Conservation (phyloP, 2,797 vertebrate species). For the Taeniopygia guttata region DNA sequence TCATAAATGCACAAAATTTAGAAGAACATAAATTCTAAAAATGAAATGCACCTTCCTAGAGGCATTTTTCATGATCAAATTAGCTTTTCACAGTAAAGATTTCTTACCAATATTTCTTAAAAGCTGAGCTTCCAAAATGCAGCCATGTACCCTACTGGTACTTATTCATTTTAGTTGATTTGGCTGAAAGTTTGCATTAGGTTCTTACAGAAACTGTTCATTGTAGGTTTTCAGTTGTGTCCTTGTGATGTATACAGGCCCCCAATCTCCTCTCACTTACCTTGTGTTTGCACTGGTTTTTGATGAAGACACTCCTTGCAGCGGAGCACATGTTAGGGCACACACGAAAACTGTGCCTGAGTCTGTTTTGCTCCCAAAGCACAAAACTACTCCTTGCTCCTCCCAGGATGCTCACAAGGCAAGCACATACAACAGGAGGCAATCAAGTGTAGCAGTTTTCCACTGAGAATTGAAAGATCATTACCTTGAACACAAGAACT, state of each 20-base stretch:
- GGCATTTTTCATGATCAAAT: background rate
- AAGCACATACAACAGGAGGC: background rate
- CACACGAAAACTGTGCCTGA: background rate
- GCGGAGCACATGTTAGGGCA: background rate
- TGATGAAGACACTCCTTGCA: background rate
- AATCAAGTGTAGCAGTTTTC: background rate
- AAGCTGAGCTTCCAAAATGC: background rate
- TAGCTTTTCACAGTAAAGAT: background rate
- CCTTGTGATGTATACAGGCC: background rate
- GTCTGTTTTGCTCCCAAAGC: background rate
- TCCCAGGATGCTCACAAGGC: background rate
- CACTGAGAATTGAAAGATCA: background rate
- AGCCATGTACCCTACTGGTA: background rate
- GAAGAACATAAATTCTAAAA: constrained; percentile 22
- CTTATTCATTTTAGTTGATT: background rate
- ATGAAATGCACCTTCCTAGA: background rate
- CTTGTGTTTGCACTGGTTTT: background rate
- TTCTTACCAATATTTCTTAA: background rate
- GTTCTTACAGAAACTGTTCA: background rate
- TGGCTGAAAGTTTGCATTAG: background rate
- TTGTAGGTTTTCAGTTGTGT: background rate
- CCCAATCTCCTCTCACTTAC: background rate
- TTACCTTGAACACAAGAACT: background rate
- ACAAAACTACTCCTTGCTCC: background rate
- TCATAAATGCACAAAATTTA: background rate